Percentiles rank a stretch among this genome's conserved stretches.
Conservation (phyloP, 2,797 vertebrate species). For the Danio aesculapii region DNA sequence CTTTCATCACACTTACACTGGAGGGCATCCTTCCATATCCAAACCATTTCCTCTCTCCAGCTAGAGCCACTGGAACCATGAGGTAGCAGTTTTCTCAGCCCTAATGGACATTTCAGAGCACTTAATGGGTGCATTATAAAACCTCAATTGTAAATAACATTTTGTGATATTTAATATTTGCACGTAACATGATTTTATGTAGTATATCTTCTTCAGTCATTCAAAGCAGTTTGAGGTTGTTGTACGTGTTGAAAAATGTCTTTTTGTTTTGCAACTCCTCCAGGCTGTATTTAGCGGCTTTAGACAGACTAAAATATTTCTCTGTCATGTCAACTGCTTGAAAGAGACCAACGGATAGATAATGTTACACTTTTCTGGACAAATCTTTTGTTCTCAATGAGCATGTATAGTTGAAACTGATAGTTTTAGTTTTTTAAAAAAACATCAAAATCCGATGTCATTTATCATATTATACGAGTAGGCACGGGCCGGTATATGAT, state of each 20-base stretch:
- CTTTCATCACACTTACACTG: constrained; percentile 10
- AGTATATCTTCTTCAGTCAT: neutral
- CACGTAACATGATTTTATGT: neutral
- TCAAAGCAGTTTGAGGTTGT: neutral
- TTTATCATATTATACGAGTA: too few species aligned
- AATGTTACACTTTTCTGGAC: too few species aligned
- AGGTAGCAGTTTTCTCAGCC: neutral
- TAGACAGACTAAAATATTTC: neutral
- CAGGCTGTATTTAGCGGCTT: neutral
- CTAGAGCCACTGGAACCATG: neutral
- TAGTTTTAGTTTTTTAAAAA: too few species aligned
- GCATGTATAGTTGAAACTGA: too few species aligned
- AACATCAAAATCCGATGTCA: too few species aligned
- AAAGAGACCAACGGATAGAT: too few species aligned
- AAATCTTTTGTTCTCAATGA: too few species aligned
- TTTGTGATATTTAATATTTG: neutral
- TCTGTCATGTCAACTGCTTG: neutral
- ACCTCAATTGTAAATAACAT: neutral
- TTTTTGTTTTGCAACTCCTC: neutral
- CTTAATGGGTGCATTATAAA: neutral
- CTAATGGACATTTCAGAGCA: neutral
- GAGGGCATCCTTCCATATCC: constrained; percentile 13
- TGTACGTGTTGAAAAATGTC: too few species aligned
- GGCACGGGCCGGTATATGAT: too few species aligned
- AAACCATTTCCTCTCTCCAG: neutral